phyloP scores from a whole-genome alignment of 2,888 invertebrate species.

The Cephalotes varians region DNA sequence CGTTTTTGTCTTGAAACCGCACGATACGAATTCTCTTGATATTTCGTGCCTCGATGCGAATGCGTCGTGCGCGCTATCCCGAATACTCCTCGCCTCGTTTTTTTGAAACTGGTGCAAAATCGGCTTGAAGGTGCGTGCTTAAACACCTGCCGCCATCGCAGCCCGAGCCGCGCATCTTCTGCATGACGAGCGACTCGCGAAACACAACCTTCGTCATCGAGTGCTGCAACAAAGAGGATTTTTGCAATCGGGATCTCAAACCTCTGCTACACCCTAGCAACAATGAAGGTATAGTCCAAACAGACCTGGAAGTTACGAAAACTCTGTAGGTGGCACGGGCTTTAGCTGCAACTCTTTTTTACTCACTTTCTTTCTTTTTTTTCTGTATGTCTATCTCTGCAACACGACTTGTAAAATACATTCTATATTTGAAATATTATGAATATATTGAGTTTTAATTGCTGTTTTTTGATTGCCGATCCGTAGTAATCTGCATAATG shows the following conservation, averaged over 20 bases:
- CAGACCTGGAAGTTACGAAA: conserved; percentile 76
- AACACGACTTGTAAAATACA: conserved; percentile 2
- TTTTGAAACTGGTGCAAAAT: conserved; percentile 87
- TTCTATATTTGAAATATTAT: neutral
- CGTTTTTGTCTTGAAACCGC: conserved; percentile 32
- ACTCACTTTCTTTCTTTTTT: neutral
- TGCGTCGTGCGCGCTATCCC: conserved; percentile 2
- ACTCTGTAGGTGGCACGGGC: conserved; percentile 78
- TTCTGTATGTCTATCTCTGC: conserved; percentile 41
- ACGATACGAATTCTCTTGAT: conserved; percentile 48
- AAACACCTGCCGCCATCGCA: conserved; percentile 90
- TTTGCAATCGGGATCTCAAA: conserved; percentile 91
- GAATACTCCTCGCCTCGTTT: conserved; percentile 49
- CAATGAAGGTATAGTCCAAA: conserved; percentile 88
- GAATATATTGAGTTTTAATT: conserved; percentile 3
- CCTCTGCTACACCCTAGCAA: conserved; percentile 89
- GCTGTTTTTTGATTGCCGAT: conserved; percentile 3
- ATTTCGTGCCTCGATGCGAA: conserved; percentile 23
- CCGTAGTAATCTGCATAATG: neutral
- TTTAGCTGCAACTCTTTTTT: conserved; percentile 66
- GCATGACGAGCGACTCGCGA: conserved; percentile 91
- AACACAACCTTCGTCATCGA: conserved; percentile 92
- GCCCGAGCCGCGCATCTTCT: conserved; percentile 93
- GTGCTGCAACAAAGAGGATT: conserved; percentile 93
- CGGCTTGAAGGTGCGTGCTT: conserved; percentile 92